These are phyloP conservation scores for Elegia similella DNA, from an alignment of 2,888 invertebrate species.

Conservation along the genomic window DNA sequence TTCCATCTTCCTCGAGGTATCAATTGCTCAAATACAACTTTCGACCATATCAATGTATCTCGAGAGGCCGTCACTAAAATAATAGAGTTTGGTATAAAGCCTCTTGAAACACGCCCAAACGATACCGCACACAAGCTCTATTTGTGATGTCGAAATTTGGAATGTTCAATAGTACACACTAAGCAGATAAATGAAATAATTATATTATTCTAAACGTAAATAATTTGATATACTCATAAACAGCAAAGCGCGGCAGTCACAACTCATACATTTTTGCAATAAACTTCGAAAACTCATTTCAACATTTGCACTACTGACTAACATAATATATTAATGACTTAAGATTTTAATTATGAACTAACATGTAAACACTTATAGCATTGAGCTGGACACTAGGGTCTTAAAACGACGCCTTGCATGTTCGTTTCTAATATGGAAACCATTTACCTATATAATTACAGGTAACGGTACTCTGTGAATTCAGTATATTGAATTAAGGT, in stretches of 20 bases:
- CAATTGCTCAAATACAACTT: not conserved
- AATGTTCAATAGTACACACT: slow-evolving; percentile 11
- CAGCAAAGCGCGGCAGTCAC: not conserved
- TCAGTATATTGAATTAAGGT: no score
- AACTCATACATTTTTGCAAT: slow-evolving; percentile 18
- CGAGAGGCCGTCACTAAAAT: not conserved
- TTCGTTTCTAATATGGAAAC: not conserved
- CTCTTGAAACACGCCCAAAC: not conserved
- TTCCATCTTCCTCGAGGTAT: not conserved
- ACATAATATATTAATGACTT: slow-evolving; percentile 30
- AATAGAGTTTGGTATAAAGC: not conserved
- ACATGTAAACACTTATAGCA: slow-evolving; percentile 22
- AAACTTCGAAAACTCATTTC: slow-evolving; percentile 25
- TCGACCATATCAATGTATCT: no score
- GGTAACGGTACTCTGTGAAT: no score
- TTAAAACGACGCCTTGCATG: not conserved
- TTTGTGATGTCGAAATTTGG: slow-evolving; percentile 7
- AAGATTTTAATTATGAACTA: slow-evolving; percentile 22
- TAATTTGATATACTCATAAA: not conserved
- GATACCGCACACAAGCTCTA: not conserved
- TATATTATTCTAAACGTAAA: slow-evolving; percentile 2
- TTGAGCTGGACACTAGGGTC: slow-evolving; percentile 21
- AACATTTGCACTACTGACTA: slow-evolving; percentile 31
- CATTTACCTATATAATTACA: no score
- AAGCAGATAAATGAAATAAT: not conserved